phyloP scores from a whole-genome alignment of 2,888 invertebrate genomes.

The Pollenia labialis region DNA sequence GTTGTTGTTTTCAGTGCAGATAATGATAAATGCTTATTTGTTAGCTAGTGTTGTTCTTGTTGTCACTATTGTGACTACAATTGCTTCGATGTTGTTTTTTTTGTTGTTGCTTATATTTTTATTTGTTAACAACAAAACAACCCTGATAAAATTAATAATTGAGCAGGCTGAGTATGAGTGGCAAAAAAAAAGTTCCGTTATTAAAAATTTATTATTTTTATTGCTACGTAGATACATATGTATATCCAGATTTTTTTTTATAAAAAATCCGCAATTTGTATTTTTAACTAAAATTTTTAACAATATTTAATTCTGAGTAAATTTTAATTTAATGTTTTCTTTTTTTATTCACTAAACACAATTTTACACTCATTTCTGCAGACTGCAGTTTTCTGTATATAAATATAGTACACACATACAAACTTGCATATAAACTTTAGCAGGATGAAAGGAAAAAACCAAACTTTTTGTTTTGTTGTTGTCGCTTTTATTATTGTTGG shows the following conservation, averaged over 20 bases:
- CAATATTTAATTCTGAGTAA: not conserved
- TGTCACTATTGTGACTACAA: constrained; percentile 13
- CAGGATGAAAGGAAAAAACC: constrained; percentile 59
- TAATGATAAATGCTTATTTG: constrained; percentile 49
- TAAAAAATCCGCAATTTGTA: not conserved
- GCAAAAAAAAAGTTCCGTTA: constrained; percentile 3
- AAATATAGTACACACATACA: not conserved
- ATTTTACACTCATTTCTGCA: constrained; percentile 29
- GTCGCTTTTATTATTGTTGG: constrained; percentile 33
- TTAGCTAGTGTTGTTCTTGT: constrained; percentile 30
- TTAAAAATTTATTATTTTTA: constrained; percentile 9
- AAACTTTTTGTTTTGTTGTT: constrained; percentile 37
- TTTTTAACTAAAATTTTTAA: not conserved
- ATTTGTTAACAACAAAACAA: constrained; percentile 62
- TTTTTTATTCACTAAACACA: not conserved
- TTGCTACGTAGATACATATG: not conserved
- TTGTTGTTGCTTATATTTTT: constrained; percentile 27
- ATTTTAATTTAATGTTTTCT: not conserved
- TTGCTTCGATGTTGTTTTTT: constrained; percentile 41
- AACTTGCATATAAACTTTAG: constrained; percentile 25
- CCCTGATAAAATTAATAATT: constrained; percentile 41
- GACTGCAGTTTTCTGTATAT: constrained; percentile 54
- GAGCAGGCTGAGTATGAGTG: constrained; percentile 42
- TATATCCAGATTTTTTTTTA: not conserved
- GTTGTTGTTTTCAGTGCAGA: constrained; percentile 38